A percentile compares a stretch with the other conserved stretches of the same genome.
Evolutionary conservation across 2,888 invertebrate genomes (phyloP).

Genomic region (Oligia latruncula): DNA sequence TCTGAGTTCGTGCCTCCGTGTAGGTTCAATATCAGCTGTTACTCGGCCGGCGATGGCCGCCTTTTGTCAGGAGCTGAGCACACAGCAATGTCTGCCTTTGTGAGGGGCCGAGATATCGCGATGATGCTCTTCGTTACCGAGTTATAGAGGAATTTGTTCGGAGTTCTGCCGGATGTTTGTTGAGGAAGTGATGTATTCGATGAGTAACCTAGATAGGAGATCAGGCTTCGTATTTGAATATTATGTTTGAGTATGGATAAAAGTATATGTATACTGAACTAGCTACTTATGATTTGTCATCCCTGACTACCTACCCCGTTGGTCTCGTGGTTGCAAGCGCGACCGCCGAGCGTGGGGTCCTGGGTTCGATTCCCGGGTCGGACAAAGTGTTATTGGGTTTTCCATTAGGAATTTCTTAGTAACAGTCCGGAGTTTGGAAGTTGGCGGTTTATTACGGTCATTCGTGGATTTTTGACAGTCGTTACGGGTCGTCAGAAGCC

Average conservation of each 20-base stretch:
- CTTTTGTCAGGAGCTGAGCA: conserved; percentile 20
- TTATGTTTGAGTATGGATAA: background rate
- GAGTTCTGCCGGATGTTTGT: conserved; percentile 7
- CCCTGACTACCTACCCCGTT: too few species aligned
- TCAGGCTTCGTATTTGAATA: background rate
- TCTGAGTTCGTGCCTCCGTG: background rate
- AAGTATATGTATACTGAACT: background rate
- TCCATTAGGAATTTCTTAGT: too few species aligned
- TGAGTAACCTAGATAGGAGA: background rate
- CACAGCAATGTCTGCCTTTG: conserved; percentile 24
- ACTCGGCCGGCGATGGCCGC: conserved; percentile 17
- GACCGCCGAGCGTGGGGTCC: too few species aligned
- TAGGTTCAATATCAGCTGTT: conserved; percentile 26
- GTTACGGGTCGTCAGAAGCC: too few species aligned
- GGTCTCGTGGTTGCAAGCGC: too few species aligned
- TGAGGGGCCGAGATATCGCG: conserved; percentile 29
- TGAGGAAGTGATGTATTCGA: conserved; percentile 10
- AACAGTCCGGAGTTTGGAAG: too few species aligned
- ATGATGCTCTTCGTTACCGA: conserved; percentile 20
- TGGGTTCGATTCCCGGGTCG: too few species aligned
- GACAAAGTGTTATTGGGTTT: too few species aligned
- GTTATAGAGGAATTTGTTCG: conserved; percentile 3
- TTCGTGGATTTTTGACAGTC: too few species aligned
- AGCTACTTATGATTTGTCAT: background rate
- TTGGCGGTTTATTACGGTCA: too few species aligned